Conservation (phyloP, 2,888 invertebrate genomes). For the Spodoptera picta region DNA sequence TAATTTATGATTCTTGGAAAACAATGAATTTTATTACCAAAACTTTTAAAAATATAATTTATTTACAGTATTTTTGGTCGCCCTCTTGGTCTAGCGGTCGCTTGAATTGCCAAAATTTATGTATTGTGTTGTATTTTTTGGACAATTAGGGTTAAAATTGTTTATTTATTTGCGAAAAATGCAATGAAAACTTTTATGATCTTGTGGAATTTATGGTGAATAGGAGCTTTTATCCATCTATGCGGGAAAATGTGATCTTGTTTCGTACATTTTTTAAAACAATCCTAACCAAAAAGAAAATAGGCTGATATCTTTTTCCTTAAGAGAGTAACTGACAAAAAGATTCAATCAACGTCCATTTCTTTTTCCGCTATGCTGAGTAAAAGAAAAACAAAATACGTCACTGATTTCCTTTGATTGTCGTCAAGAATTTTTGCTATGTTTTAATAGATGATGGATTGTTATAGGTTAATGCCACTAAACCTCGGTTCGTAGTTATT, state of each 20-base stretch:
- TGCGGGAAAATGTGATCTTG: too few species aligned
- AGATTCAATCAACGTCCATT: background rate
- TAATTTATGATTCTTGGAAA: constrained; percentile 38
- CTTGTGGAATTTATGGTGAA: too few species aligned
- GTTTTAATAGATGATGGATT: constrained; percentile 1
- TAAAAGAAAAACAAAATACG: constrained; percentile 4
- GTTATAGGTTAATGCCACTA: background rate
- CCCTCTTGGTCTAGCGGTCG: too few species aligned
- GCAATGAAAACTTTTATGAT: too few species aligned
- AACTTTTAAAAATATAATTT: constrained; percentile 2
- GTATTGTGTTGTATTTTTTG: too few species aligned
- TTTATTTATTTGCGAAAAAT: too few species aligned
- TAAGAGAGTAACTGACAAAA: constrained; percentile 10
- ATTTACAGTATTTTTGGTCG: too few species aligned
- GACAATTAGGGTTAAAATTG: too few species aligned
- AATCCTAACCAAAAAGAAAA: constrained; percentile 1
- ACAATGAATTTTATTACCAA: constrained; percentile 16
- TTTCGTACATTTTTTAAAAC: too few species aligned
- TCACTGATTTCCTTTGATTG: constrained; percentile 2
- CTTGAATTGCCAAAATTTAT: too few species aligned
- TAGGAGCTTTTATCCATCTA: too few species aligned
- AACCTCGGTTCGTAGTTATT: too few species aligned
- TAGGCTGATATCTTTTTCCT: background rate
- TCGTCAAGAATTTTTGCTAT: background rate
- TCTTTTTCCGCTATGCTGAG: constrained; percentile 5